Evolutionary conservation across 2,113 vertebrate genomes (phyloP), one percentile per base, ranked within the genome.

Genomic region (Mastomys natalensis): DNA sequence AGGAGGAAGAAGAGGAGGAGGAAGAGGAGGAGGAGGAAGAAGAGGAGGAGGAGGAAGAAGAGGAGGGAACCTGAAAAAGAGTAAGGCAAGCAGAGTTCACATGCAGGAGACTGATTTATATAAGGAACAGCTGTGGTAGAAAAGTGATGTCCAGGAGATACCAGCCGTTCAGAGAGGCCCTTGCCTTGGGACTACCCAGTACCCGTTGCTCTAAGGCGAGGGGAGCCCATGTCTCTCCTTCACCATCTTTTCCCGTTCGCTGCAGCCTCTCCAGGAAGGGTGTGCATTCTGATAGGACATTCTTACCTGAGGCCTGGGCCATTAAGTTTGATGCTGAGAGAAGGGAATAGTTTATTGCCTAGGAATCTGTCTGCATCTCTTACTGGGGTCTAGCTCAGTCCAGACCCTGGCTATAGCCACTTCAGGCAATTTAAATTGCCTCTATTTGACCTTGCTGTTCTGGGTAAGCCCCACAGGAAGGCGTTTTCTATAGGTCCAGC

Each of bases 321-420:
- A 97, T 98, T 98, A 97, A 98, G 94, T 97, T 96, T 86, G 88
- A 98, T 97, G 96, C 95, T 90, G 95, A 97, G 96, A 97, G 96
- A 98, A 95, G 88, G 72, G 93, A 97, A 93, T 98, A 95, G 96
- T 98, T 98, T 98, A 98, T 98, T 97, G 95, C 90, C 93, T 66
- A 68, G 96, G 98, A 96, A 97, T 97, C 97, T 97, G 98, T 98
- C 97, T 96, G 95, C 97, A 95, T 96, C 97, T 98, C 97, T 97
- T 96, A 89, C 96, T 19, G 95, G 95, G 31, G 96, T 21, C 3
- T 43, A 8, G 4, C 62, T 82, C 70, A 7, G 48, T 48, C 77
- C 85, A 34, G 1, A 55, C 37, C 74, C 60, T 21, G 60, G 93
- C 89, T 84, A 93, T 74, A 72, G 77, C 80, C 90, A 94, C 81